A percentile compares a stretch with the other conserved stretches of the same genome.
Conservation (phyloP, 2,888 invertebrate species). For the Dicyrtomina minuta region DNA sequence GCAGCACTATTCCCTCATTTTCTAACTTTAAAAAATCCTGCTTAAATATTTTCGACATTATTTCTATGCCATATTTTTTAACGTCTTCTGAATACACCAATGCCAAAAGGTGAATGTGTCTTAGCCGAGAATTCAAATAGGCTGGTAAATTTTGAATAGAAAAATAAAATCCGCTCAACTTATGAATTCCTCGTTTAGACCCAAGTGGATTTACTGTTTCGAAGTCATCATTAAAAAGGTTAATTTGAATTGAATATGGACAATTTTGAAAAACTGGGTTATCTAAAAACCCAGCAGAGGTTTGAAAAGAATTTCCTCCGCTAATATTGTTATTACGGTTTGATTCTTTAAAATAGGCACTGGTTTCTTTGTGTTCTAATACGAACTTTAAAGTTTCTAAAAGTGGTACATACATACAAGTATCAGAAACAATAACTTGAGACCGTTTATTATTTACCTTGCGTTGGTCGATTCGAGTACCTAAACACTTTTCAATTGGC, state of each 20-base stretch:
- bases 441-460: neutral
- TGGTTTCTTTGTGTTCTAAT: neutral
- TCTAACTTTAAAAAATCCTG: neutral
- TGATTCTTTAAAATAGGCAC: neutral
- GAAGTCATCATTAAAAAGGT: constrained; percentile 28
- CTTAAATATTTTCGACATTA: neutral
- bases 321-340: neutral
- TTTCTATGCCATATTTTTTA: constrained; percentile 12
- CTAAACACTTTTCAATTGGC: constrained; percentile 17
- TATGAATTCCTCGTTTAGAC: constrained; percentile 22
- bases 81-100: constrained; percentile 8
- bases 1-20: neutral
- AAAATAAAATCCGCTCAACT: constrained; percentile 23
- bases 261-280: constrained; percentile 1
- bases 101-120: constrained; percentile 18
- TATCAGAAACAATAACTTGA: constrained; percentile 20
- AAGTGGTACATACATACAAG: too few relatives aligned
- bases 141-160: constrained; percentile 18
- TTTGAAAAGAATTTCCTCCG: neutral
- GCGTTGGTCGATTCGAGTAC: constrained; percentile 5
- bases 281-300: neutral
- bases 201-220: constrained; percentile 27
- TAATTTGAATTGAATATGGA: constrained; percentile 15
- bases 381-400: too few relatives aligned
- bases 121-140: constrained; percentile 15